phyloP scores from a whole-genome alignment of 1,140 invertebrate species.

The Spodoptera frugiperda region DNA sequence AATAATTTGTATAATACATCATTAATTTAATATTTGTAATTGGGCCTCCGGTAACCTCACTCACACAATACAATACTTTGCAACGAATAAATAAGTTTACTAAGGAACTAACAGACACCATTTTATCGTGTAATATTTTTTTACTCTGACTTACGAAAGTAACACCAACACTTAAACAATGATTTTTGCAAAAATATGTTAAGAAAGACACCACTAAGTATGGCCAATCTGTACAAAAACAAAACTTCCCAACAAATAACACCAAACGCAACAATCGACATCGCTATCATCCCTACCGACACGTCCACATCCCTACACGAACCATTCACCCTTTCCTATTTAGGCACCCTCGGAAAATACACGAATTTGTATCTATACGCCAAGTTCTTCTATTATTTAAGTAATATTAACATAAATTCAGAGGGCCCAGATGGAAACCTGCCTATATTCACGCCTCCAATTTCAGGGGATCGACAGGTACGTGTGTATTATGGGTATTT shows the following conservation, averaged over 20 bases:
- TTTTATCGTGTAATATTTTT: too few relatives aligned
- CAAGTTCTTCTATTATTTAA: slow-evolving; percentile 58
- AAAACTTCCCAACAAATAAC: background rate
- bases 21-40: too few relatives aligned
- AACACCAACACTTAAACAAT: too few relatives aligned
- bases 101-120: too few relatives aligned
- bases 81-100: too few relatives aligned
- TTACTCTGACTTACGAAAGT: too few relatives aligned
- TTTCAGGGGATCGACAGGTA: slow-evolving; percentile 1
- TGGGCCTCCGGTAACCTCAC: too few relatives aligned
- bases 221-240: too few relatives aligned
- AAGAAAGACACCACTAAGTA: too few relatives aligned
- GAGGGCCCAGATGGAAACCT: slow-evolving; percentile 29
- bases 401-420: slow-evolving; percentile 46
- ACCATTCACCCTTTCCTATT: slow-evolving; percentile 52
- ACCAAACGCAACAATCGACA: slow-evolving; percentile 15
- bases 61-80: too few relatives aligned
- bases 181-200: too few relatives aligned
- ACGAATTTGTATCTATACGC: slow-evolving; percentile 60
- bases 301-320: slow-evolving; percentile 31
- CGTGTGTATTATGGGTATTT: background rate
- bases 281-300: slow-evolving; percentile 44
- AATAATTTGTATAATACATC: too few relatives aligned
- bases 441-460: slow-evolving; percentile 21
- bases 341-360: slow-evolving; percentile 35